These are phyloP conservation scores for Pseudorectes ferrugineus DNA, from an alignment of 2,113 vertebrate species.

Conservation along the genomic window DNA sequence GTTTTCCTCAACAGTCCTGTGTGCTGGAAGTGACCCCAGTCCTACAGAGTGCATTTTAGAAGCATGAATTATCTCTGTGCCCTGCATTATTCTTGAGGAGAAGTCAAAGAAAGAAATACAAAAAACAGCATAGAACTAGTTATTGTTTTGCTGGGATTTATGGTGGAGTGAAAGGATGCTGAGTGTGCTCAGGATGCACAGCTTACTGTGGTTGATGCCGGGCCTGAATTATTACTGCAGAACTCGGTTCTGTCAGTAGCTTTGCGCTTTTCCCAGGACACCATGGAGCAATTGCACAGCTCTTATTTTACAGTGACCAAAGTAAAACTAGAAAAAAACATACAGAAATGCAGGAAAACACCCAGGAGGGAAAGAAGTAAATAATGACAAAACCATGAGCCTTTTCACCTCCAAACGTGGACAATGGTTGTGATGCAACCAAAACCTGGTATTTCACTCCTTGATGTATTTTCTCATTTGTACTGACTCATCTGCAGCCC, in stretches of 20 bases:
- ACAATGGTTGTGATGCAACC: neutral
- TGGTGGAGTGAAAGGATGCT: neutral
- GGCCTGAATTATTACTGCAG: neutral
- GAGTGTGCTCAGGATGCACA: neutral
- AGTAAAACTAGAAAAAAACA: neutral
- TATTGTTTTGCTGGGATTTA: neutral
- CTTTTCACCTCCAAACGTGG: neutral
- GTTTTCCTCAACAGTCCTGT: neutral
- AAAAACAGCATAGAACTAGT: neutral
- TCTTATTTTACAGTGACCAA: neutral
- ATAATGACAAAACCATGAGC: neutral
- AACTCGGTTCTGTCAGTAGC: neutral
- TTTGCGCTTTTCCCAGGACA: neutral
- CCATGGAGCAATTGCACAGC: neutral
- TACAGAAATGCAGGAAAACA: neutral
- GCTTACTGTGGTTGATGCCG: neutral
- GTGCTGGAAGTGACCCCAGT: neutral
- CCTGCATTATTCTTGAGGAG: neutral
- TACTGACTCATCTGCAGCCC: neutral
- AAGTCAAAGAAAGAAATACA: neutral
- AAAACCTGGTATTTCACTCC: neutral
- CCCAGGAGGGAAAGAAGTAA: neutral
- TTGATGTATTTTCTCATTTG: neutral
- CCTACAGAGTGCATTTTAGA: neutral
- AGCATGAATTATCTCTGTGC: neutral